Evolutionary conservation across 30 jellyfish, hydroid and myxozoan genomes (phyloP).

Genomic region (Phacellophora camtschatica): DNA sequence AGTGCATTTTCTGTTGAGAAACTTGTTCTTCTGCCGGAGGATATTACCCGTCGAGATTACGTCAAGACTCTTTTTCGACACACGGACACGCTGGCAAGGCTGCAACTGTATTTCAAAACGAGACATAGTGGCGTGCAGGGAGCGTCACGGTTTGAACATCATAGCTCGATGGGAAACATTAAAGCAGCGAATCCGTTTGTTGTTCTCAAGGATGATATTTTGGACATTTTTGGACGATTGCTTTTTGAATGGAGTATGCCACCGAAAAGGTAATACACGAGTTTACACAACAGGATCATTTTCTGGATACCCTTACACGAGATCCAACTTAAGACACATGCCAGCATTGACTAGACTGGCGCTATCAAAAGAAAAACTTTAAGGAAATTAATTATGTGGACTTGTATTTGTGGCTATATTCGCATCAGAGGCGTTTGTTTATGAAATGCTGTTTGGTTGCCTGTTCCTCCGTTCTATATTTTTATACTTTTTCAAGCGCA

Average conservation of each 20-base stretch:
- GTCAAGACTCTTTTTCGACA: constrained; percentile 68
- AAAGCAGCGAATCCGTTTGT: constrained; percentile 84
- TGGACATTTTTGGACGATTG: constrained; percentile 72
- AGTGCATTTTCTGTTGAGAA: constrained; percentile 40
- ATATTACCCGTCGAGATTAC: constrained; percentile 59
- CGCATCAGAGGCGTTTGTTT: too few species aligned
- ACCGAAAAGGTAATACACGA: constrained; percentile 75
- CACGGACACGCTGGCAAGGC: constrained; percentile 77
- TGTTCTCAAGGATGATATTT: constrained; percentile 75
- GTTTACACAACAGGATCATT: too few species aligned
- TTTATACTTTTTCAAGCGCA: too few species aligned
- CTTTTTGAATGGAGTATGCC: constrained; percentile 89
- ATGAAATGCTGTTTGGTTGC: too few species aligned
- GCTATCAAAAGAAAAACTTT: too few species aligned
- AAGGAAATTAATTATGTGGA: too few species aligned
- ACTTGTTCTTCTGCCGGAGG: constrained; percentile 35
- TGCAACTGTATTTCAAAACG: constrained; percentile 62
- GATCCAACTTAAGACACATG: too few species aligned
- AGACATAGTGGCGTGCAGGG: constrained; percentile 19
- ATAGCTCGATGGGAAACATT: constrained; percentile 47
- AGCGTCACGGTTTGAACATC: constrained; percentile 9
- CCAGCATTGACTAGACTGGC: too few species aligned
- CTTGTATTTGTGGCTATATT: too few species aligned
- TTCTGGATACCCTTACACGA: too few species aligned
- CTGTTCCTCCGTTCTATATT: too few species aligned